A percentile compares a stretch with the other conserved stretches of the same genome.
These are phyloP conservation scores for Salvator merianae DNA, from an alignment of 2,113 vertebrate species.

Conservation along the genomic window DNA sequence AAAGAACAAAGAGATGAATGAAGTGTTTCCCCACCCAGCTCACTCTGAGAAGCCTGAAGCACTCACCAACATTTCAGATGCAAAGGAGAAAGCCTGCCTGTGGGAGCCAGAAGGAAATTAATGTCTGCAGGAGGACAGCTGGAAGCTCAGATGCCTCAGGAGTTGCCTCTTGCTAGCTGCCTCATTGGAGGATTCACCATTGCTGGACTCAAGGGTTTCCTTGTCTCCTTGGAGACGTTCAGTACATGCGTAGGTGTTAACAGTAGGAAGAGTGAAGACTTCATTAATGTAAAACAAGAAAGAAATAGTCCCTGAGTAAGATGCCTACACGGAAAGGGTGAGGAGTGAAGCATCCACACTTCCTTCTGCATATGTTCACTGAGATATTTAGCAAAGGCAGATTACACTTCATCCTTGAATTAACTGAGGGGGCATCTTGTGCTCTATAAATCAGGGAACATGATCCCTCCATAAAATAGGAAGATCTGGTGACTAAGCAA, in stretches of 20 bases:
- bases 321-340: conserved; percentile 67
- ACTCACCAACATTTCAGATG: conserved; percentile 34
- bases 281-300: conserved; percentile 82
- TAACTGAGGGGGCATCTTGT: conserved; percentile 24
- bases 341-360: conserved; percentile 63
- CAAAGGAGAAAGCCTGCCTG: conserved; percentile 38
- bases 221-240: conserved; percentile 82
- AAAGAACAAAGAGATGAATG: conserved; percentile 13
- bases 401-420: conserved; percentile 64
- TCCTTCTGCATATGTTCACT: conserved; percentile 60
- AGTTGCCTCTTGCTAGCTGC: conserved; percentile 60
- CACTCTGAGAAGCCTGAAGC: conserved; percentile 20
- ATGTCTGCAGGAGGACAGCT: conserved; percentile 56
- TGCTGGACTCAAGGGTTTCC: conserved; percentile 70
- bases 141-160: conserved; percentile 61
- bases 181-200: conserved; percentile 66
- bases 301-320: conserved; percentile 76
- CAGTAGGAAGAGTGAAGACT: conserved; percentile 82
- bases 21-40: background rate
- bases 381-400: conserved; percentile 65
- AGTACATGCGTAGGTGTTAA: conserved; percentile 79
- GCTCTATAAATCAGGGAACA: background rate
- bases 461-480: background rate
- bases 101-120: conserved; percentile 38
- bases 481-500: background rate